phyloP scores from a whole-genome alignment of 2,113 vertebrate species.

The human (Homo sapiens) region DNA sequence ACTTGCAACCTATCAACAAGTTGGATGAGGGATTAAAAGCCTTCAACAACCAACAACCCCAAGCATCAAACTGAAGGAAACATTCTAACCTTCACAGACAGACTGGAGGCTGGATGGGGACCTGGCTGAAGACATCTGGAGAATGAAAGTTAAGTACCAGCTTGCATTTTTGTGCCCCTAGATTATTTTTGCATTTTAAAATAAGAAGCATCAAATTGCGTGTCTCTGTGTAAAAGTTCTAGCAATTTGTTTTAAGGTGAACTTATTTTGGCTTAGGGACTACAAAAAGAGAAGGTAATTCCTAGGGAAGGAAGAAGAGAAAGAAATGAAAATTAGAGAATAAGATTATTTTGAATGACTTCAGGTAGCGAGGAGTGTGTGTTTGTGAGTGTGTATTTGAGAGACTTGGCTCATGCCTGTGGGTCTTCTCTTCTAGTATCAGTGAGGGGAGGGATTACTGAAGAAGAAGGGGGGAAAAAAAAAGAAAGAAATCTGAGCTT shows the following conservation, averaged over 20 bases:
- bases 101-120: constrained; percentile 12
- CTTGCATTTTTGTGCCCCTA: neutral
- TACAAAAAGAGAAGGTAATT: neutral
- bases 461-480: neutral
- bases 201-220: neutral
- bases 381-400: neutral
- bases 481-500: constrained; percentile 44
- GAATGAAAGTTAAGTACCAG: constrained; percentile 70
- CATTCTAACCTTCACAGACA: neutral
- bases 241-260: neutral
- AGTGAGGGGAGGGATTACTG: constrained; percentile 1
- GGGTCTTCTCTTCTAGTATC: constrained; percentile 20
- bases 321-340: neutral
- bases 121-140: constrained; percentile 58
- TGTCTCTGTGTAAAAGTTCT: neutral
- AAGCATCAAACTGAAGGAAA: neutral
- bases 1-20: constrained; percentile 64
- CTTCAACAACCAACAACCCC: constrained; percentile 18
- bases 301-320: neutral
- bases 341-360: neutral
- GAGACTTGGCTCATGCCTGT: neutral
- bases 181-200: constrained; percentile 28
- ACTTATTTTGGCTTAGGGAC: neutral
- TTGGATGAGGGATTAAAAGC: constrained; percentile 60
- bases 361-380: neutral